Evolutionary conservation across 2,888 invertebrate species (phyloP), one percentile per base, ranked within the genome.

Genomic region (Melanostoma scalare): DNA sequence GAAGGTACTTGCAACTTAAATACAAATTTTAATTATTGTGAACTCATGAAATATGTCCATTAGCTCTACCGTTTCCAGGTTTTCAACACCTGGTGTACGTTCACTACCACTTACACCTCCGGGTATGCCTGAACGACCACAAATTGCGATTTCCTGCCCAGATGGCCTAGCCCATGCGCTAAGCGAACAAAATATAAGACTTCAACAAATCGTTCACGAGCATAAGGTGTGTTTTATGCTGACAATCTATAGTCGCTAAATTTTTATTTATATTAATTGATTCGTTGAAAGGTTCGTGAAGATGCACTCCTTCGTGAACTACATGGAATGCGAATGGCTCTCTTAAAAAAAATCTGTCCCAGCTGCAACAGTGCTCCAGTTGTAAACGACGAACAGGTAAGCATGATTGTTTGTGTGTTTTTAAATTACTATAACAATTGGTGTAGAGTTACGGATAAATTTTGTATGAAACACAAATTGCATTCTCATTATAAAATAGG

Each of bases 141-240:
- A 89, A 86, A 88, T 90, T 56, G 87, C 89, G 52, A 89, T 91
- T 73, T 89, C 90, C 80, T 91, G 91, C 86, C 91, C 90, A 33
- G 91, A 91, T 88, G 91, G 91, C 63, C 86, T 91, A 79, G 90
- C 90, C 38, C 91, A 91, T 87, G 91, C 91, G 65, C 86, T 91
- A 74, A 91, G 91, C 86, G 91, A 91, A 88, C 90, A 91, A 88
- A 91, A 91, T 85, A 89, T 91, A 88, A 92, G 97, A 85, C 93
- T 98, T 88, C 95, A 95, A 89, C 96, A 96, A 91, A 95, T 98
- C 88, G 95, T 96, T 87, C 93, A 95, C 75, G 95, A 96, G 86
- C 95, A 96, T 89, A 95, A 94, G 94, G 96, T 96, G 89, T 88
- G 88, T 87, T 40, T 50, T 46, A 31, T 88, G 88, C 86, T 40